Percentiles rank a stretch among this genome's conserved stretches.
These are phyloP conservation scores for Leptosomus discolor DNA, from an alignment of 2,113 vertebrate species.

Conservation along the genomic window DNA sequence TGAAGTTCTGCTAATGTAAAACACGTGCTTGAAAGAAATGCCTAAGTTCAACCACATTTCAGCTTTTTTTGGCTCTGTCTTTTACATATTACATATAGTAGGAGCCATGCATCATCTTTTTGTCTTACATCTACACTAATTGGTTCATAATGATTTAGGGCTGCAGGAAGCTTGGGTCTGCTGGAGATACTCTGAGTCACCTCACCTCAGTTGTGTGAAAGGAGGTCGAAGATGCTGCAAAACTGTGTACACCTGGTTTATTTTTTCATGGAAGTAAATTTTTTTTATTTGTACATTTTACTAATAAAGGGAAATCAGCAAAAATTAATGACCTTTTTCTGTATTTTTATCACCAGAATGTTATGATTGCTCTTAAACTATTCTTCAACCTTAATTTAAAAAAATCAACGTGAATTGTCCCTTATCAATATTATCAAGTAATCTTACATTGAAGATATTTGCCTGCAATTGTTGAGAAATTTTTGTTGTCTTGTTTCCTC, in stretches of 20 bases:
- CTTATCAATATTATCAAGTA: background rate
- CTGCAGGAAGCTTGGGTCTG: background rate
- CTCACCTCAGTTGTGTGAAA: background rate
- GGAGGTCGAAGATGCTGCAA: background rate
- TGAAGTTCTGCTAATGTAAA: background rate
- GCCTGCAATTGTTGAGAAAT: background rate
- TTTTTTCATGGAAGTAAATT: background rate
- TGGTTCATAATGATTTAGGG: background rate
- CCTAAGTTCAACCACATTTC: background rate
- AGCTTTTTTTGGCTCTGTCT: background rate
- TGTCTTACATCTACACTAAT: background rate
- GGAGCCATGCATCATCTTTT: background rate
- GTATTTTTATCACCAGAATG: background rate
- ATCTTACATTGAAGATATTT: background rate
- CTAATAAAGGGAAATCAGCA: background rate
- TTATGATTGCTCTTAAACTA: background rate
- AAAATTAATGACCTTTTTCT: background rate
- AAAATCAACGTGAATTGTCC: background rate
- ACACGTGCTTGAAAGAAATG: background rate
- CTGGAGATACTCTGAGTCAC: background rate
- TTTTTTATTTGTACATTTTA: constrained; percentile 4
- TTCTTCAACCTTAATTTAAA: background rate
- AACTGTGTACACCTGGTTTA: background rate
- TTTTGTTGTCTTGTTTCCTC: background rate
- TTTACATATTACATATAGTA: constrained; percentile 5